Percentiles rank a stretch among this genome's conserved stretches.
phyloP scores from a whole-genome alignment of 2,888 invertebrate species.

The Desoria tigrina region DNA sequence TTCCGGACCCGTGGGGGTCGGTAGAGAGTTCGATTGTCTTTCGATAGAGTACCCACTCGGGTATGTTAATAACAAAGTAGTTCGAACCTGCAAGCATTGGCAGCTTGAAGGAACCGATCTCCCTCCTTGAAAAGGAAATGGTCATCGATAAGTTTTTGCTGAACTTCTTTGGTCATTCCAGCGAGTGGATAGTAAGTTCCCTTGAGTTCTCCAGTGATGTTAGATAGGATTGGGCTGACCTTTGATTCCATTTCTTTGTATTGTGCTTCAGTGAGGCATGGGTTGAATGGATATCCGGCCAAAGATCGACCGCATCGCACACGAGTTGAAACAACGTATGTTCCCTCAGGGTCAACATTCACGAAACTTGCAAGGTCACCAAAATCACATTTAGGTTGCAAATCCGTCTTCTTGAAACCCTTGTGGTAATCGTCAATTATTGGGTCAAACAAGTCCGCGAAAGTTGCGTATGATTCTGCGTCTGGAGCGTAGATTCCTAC shows the following conservation, averaged over 20 bases:
- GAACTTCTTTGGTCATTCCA: slow-evolving; percentile 93
- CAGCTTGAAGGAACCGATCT: slow-evolving; percentile 72
- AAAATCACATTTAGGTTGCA: slow-evolving; percentile 88
- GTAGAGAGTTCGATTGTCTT: too few species aligned
- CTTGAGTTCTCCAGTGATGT: slow-evolving; percentile 78
- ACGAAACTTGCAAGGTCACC: slow-evolving; percentile 87
- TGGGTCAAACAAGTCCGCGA: slow-evolving; percentile 91
- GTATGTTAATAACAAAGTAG: too few species aligned
- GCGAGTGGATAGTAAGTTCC: slow-evolving; percentile 80
- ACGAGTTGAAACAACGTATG: slow-evolving; percentile 88
- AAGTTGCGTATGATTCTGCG: slow-evolving; percentile 88
- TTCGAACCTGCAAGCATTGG: slow-evolving; percentile 67
- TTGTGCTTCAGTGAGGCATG: slow-evolving; percentile 92
- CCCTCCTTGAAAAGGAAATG: slow-evolving; percentile 99
- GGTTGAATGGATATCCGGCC: slow-evolving; percentile 93
- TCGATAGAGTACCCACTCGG: too few species aligned
- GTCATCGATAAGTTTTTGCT: slow-evolving; percentile 95
- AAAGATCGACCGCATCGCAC: slow-evolving; percentile 91
- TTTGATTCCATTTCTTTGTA: slow-evolving; percentile 97
- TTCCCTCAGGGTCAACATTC: slow-evolving; percentile 85
- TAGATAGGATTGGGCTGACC: slow-evolving; percentile 74
- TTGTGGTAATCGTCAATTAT: slow-evolving; percentile 97
- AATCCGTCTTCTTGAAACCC: slow-evolving; percentile 89
- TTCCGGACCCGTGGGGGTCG: too few species aligned
- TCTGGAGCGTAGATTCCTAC: slow-evolving; percentile 98